Conservation (phyloP, 92 coral and sea anemone species). For the Parazoanthus darwini region DNA sequence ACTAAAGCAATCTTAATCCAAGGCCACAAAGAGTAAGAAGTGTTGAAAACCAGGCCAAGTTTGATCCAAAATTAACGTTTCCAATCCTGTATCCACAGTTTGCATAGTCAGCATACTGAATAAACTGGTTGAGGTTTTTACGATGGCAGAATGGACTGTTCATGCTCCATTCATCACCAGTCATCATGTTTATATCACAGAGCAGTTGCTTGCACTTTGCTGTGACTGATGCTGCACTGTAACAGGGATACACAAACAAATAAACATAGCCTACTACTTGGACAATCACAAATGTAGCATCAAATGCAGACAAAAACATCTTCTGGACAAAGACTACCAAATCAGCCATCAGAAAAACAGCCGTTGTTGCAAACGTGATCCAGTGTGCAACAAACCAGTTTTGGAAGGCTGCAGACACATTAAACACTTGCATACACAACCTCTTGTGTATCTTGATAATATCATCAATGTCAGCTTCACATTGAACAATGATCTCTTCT, state of each 20-base stretch:
- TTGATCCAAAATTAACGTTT: conserved; percentile 56
- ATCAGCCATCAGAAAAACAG: conserved; percentile 55
- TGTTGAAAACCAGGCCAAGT: conserved; percentile 71
- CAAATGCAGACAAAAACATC: conserved; percentile 16
- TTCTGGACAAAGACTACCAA: conserved; percentile 26
- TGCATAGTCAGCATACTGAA: conserved; percentile 70
- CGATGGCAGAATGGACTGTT: conserved; percentile 60
- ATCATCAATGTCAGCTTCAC: conserved; percentile 49
- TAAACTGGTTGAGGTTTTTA: conserved; percentile 55
- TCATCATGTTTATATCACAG: conserved; percentile 63
- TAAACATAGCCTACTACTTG: conserved; percentile 37
- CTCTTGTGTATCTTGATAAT: conserved; percentile 57
- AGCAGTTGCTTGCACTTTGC: conserved; percentile 60
- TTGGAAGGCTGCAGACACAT: conserved; percentile 58
- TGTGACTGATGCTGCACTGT: conserved; percentile 72
- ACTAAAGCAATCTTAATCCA: conserved; percentile 50
- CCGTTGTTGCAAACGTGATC: conserved; percentile 52
- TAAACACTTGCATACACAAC: conserved; percentile 52
- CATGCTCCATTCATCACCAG: conserved; percentile 59
- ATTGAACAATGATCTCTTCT: conserved; percentile 43
- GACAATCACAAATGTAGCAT: neutral
- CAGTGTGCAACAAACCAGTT: conserved; percentile 70
- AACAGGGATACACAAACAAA: conserved; percentile 71
- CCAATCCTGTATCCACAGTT: conserved; percentile 75
- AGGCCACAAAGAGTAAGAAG: conserved; percentile 60